These are phyloP conservation scores for Drosophila melanica DNA, from an alignment of 1,140 invertebrate genomes.

Conservation along the genomic window DNA sequence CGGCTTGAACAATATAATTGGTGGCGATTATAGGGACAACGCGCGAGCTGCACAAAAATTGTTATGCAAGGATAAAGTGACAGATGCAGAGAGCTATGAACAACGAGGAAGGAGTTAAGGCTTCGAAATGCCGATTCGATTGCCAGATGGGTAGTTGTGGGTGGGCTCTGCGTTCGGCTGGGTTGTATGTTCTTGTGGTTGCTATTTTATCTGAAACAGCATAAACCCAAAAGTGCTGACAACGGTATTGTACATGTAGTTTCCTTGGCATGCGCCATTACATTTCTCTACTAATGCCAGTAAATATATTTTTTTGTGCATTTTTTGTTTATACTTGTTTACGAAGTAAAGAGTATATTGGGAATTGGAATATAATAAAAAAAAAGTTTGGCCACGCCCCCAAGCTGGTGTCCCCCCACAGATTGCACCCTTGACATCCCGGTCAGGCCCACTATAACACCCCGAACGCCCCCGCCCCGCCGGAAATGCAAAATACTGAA, in stretches of 20 bases:
- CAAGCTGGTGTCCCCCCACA: too few species aligned
- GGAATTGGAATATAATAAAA: too few species aligned
- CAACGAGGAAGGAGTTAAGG: background rate
- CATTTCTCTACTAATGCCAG: slow-evolving; percentile 6
- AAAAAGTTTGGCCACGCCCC: too few species aligned
- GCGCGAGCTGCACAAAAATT: slow-evolving; percentile 5
- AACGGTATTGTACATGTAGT: slow-evolving; percentile 54
- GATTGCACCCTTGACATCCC: too few species aligned
- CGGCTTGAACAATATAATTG: slow-evolving; percentile 68
- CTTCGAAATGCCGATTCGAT: slow-evolving; percentile 65
- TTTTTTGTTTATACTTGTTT: too few species aligned
- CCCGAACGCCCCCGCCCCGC: too few species aligned
- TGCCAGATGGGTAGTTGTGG: slow-evolving; percentile 28
- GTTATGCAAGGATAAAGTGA: slow-evolving; percentile 22
- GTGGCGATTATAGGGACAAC: slow-evolving; percentile 56
- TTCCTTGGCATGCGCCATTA: slow-evolving; percentile 23
- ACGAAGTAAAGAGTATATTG: too few species aligned
- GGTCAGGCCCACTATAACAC: too few species aligned
- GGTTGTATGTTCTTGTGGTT: slow-evolving; percentile 52
- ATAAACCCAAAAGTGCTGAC: slow-evolving; percentile 65
- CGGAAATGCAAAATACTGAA: too few species aligned
- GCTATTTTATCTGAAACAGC: slow-evolving; percentile 58
- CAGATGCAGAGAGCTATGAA: background rate
- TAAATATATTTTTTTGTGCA: slow-evolving; percentile 40
- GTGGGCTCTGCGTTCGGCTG: slow-evolving; percentile 2